Evolutionary conservation across 2,888 invertebrate genomes (phyloP).

Genomic region (Cylloceria caligata): DNA sequence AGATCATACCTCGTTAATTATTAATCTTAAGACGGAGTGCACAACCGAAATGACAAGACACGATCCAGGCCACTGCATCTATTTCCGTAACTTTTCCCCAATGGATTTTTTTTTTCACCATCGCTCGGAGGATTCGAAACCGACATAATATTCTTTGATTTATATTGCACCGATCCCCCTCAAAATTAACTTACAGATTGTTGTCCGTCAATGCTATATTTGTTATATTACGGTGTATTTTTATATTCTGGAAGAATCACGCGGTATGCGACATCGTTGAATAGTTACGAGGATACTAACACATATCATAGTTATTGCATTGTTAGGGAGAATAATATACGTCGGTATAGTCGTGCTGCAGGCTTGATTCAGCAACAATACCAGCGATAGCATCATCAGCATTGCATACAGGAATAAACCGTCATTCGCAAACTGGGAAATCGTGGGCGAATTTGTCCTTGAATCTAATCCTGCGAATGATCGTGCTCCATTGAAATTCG

Average conservation of each 20-base stretch:
- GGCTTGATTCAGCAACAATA: conserved; percentile 50
- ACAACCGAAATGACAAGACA: background rate
- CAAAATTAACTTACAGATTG: conserved; percentile 26
- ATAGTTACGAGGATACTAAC: conserved; percentile 1
- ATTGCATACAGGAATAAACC: conserved; percentile 17
- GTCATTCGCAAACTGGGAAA: conserved; percentile 35
- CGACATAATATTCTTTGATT: conserved; percentile 37
- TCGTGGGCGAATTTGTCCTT: conserved; percentile 60
- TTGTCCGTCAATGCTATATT: conserved; percentile 30
- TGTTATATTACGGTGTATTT: conserved; percentile 5
- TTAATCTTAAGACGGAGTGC: background rate
- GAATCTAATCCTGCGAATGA: conserved; percentile 60
- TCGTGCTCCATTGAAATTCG: conserved; percentile 41
- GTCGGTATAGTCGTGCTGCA: conserved; percentile 64
- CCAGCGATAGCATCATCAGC: conserved; percentile 33
- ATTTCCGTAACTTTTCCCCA: conserved; percentile 38
- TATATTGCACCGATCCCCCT: conserved; percentile 35
- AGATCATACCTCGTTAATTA: background rate
- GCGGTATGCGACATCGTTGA: background rate
- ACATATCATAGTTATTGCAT: conserved; percentile 9
- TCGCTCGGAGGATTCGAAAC: conserved; percentile 3
- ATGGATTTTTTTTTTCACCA: conserved; percentile 8
- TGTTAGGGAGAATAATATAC: conserved; percentile 21
- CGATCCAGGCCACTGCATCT: background rate
- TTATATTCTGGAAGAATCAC: background rate